A percentile compares a stretch with the other conserved stretches of the same genome.
Evolutionary conservation across 2,113 vertebrate genomes (phyloP).

Genomic region (Salvator merianae): DNA sequence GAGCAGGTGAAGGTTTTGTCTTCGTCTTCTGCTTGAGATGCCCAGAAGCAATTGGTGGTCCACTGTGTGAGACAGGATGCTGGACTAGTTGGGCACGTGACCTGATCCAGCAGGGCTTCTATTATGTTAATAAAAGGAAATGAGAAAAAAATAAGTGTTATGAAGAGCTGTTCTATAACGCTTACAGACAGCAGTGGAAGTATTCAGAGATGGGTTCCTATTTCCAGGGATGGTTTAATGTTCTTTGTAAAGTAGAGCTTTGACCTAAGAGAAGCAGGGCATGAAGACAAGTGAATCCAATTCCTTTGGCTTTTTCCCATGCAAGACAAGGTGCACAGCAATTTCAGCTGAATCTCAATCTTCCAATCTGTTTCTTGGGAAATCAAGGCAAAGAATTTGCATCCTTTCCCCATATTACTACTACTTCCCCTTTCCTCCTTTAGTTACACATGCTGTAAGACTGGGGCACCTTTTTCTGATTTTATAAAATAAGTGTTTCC

Average conservation of each 20-base stretch:
- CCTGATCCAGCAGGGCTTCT: no score
- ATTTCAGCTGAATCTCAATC: no score
- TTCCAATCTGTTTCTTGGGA: background rate
- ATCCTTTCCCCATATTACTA: background rate
- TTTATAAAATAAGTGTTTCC: conserved; percentile 77
- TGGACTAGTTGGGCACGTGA: no score
- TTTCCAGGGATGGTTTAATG: background rate
- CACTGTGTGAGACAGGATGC: no score
- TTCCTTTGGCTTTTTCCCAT: no score
- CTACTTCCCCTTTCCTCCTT: conserved; percentile 53
- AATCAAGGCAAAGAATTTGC: background rate
- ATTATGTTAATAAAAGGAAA: no score
- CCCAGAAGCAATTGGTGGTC: no score
- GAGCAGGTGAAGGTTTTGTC: no score
- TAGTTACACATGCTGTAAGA: conserved; percentile 65
- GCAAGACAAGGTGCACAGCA: background rate
- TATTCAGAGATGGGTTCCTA: background rate
- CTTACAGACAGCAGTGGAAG: no score
- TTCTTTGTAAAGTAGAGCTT: background rate
- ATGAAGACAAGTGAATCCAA: background rate
- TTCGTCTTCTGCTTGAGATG: no score
- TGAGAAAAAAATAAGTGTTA: no score
- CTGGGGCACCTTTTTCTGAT: conserved; percentile 76
- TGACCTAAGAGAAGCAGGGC: background rate
- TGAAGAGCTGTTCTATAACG: no score